Evolutionary conservation across 53 echinoderm and acorn worm genomes (phyloP), one percentile per base, ranked within the genome.

Genomic region (Astropecten irregularis): DNA sequence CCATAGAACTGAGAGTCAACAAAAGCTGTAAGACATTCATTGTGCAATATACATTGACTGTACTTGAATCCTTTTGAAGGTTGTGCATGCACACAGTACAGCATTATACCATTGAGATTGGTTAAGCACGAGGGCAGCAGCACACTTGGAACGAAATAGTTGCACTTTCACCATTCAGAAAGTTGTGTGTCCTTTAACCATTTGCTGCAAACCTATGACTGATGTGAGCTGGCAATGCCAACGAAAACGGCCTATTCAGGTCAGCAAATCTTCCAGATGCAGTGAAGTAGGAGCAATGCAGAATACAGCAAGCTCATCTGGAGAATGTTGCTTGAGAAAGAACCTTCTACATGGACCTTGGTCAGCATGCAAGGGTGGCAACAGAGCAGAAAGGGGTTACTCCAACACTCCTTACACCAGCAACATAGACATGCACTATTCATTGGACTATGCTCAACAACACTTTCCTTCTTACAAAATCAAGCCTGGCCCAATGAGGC

Each of bases 401-500:
- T n/a, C 10, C 18, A 48, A 13, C 9, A 82, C 3, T 2, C 23
- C 49, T 55, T 77, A 42, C 10, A 48, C 49, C n/a, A n/a, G n/a
- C n/a, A n/a, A n/a, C n/a, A n/a, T n/a, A n/a, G n/a, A n/a, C n/a
- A n/a, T n/a, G n/a, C 90, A 90, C 71, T 93, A 89, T 53, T 83
- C 77, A 0, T 89, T 92, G 35, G 92, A 92, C 56, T 89, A 68
- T 61, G 83, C 92, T 1, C 88, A 88, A 16, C 11, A 6, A 68
- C 35, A 46, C 30, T 38, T n/a, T n/a, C n/a, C n/a, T n/a, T n/a
- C n/a, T n/a, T n/a, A n/a, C n/a, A n/a, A n/a, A n/a, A n/a, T n/a
- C n/a, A n/a, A n/a, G n/a, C n/a, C n/a, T n/a, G n/a, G n/a, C n/a
- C n/a, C n/a, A n/a, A n/a, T n/a, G n/a, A n/a, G n/a, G n/a, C n/a